A percentile compares a stretch with the other conserved stretches of the same genome.
These are phyloP conservation scores for Myzus persicae DNA, from an alignment of 1,140 invertebrate genomes.

Conservation along the genomic window DNA sequence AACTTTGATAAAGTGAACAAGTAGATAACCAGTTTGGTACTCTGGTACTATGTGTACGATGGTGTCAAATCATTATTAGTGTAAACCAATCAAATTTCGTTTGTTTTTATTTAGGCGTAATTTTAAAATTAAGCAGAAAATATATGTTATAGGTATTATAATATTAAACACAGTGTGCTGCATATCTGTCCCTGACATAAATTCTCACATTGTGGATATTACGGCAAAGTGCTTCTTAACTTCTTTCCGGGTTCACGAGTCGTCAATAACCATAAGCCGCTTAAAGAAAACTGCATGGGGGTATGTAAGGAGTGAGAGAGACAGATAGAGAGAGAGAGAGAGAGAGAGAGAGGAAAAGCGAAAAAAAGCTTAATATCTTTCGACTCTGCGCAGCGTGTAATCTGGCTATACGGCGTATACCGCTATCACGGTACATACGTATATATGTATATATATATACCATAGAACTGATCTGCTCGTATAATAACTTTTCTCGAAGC, in stretches of 20 bases:
- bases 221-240: constrained; percentile 5
- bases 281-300: background rate
- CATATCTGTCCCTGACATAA: background rate
- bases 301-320: background rate
- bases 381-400: background rate
- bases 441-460: background rate
- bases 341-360: no score
- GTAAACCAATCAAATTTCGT: background rate
- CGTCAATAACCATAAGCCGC: constrained; percentile 18
- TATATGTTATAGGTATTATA: background rate
- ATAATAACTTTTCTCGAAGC: background rate
- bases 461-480: background rate
- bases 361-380: background rate
- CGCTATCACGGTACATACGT: background rate
- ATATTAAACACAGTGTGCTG: background rate
- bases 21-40: no score
- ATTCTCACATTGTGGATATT: background rate
- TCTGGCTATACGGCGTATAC: background rate
- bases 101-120: background rate
- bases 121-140: background rate
- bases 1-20: no score
- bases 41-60: background rate
- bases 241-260: background rate
- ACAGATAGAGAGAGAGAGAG: no score
- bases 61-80: background rate